Base-by-base conservation (phyloP, 2,888 invertebrate genomes). In the Drosophila leonis region DNA sequence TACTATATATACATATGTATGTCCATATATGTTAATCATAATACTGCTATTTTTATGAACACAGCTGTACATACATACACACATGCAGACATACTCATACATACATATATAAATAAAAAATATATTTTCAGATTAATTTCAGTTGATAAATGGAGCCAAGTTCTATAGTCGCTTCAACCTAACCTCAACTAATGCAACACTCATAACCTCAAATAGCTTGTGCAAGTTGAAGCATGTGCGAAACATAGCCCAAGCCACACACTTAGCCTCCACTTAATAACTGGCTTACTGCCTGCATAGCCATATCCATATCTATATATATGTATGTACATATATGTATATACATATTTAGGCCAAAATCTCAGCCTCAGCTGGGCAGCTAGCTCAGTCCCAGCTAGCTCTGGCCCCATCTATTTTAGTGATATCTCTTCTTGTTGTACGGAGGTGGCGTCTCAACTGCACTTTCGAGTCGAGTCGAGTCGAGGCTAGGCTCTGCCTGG, bases 221-320 rank as follows among this genome's bases (percentile, higher is more conserved):
- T 29, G 39, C 29, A 52, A 39, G 39, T 39, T 39, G n/a, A 15
- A 56, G 56, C 55, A 51, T 51, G 18, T 56, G 46, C 37, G 29
- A 44, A 62, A 62, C 59, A 66, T 46, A 27, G 27, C 33, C 41
- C 42, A 31, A 57, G 42, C 72, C 72, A 59, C 57, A 73, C 37
- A 49, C 57, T 72, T 49, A 72, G 48, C 42, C 55, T 63, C 20
- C 63, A 72, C 72, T 75, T 75, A 72, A 75, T 75, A 72, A 52
- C 59, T 60, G 46, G 60, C 66, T 72, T 31, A 20, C 39, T 52
- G 15, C n/a, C 20, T 29, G 42, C 24, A 24, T 27, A 12, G n/a
- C 24, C 35, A 37, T 52, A 20, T 6, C 6, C 48, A 31, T 49
- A 18, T 6, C 48, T 5, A n/a, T 48, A 48, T 31, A 1, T 31